Base-by-base conservation (phyloP, 1,140 invertebrate genomes). In the Pollicipes pollicipes region DNA sequence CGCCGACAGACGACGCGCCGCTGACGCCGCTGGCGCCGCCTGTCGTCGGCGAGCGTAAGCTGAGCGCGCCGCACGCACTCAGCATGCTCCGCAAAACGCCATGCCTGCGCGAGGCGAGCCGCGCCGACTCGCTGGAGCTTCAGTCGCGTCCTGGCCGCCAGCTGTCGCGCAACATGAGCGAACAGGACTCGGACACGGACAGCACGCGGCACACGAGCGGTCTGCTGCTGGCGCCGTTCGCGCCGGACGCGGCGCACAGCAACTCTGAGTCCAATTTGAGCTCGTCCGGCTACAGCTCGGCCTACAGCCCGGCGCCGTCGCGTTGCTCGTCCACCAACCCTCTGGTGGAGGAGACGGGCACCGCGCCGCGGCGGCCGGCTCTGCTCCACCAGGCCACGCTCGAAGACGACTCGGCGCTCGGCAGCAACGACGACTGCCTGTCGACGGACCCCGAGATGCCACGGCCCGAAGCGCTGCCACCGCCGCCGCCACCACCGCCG, bases 271-370 rank as follows among this genome's bases (percentile, higher is more conserved):
- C 88, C 0, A 90, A 90, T 78, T 78, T 90, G 29, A 89, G 87
- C 72, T 89, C 88, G 17, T 89, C 88, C 0, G 89, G 89, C n/a
- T 90, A 90, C 76, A 88, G 87, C 72, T 89, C 88, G 6, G 89
- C 90, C 85, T 88, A 88, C 2, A 88, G 86, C 79, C 88, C 88
- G 0, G 88, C 87, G 1, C 87, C 88, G 1, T 89, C 87, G 0
- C 80, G 88, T 68, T 89, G 88, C 77, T 87, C 87, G 17, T 89
- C 88, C 0, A 89, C 85, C 74, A 90, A 88, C 78, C 88, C 88
- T 2, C 76, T 90, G 1, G 88, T 84, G 81, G 87, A 88, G 77
- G 86, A 88, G 68, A 72, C 74, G 31, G 70, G 72, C 31, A 70
- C 27, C 45, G 27, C 28, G 35, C 70, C 17, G 37, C 58, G 30